These are phyloP conservation scores for Diglossa cyanea DNA, from an alignment of 2,797 vertebrate species.

Conservation along the genomic window DNA sequence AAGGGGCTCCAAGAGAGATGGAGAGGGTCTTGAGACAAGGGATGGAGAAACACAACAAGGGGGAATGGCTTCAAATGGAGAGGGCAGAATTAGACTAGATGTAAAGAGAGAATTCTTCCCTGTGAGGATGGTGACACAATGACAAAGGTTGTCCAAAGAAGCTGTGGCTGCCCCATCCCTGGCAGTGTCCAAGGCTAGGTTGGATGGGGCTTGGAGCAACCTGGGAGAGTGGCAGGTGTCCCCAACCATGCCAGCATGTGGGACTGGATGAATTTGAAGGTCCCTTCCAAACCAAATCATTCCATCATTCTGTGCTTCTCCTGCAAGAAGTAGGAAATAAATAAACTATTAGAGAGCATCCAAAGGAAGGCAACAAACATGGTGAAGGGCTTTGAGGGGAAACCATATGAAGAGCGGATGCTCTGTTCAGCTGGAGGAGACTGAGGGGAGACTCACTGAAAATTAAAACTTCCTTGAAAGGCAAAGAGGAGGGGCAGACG, in stretches of 20 bases:
- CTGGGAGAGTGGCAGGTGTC: neutral
- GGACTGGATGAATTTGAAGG: neutral
- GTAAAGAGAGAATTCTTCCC: neutral
- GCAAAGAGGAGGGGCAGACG: neutral
- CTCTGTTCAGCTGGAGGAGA: neutral
- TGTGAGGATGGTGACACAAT: neutral
- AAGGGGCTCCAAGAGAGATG: neutral
- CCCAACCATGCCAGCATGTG: neutral
- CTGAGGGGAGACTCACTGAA: neutral
- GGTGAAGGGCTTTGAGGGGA: neutral
- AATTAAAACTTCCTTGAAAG: neutral
- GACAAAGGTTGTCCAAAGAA: neutral
- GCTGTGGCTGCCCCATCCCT: neutral
- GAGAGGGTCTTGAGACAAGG: neutral
- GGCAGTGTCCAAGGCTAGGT: neutral
- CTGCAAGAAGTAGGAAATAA: neutral
- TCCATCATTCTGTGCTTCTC: neutral
- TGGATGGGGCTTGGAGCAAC: neutral
- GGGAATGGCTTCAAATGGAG: neutral
- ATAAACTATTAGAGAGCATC: neutral
- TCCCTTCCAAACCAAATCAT: neutral
- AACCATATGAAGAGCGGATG: neutral
- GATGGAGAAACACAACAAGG: neutral
- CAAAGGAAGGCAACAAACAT: neutral
- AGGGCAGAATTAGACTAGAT: neutral